Evolutionary conservation across 2,113 vertebrate genomes (phyloP).

Genomic region (Calidris pygmaea): DNA sequence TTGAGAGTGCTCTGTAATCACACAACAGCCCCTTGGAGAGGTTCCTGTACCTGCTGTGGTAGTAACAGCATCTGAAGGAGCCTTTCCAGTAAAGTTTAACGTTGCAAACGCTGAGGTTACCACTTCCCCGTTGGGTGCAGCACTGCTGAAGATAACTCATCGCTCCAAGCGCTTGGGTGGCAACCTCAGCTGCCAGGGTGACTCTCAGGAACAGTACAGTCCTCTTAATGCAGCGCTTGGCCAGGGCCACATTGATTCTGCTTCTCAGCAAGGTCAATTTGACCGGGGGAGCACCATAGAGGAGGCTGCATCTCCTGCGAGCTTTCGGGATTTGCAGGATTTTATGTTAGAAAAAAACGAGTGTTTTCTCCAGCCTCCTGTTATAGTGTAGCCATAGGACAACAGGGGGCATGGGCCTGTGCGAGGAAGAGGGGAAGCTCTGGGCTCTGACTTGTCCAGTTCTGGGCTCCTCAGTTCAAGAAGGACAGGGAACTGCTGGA

Average conservation of each 20-base stretch:
- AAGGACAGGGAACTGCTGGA: too few relatives aligned
- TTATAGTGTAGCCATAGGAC: background rate
- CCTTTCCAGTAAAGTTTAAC: background rate
- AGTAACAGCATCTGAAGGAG: background rate
- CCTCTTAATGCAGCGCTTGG: background rate
- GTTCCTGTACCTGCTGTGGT: background rate
- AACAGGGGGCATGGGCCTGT: accelerated
- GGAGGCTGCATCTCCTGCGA: background rate
- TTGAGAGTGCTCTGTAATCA: background rate
- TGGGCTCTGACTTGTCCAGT: background rate
- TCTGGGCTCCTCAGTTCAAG: too few relatives aligned
- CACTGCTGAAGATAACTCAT: accelerated
- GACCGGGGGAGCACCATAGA: accelerated
- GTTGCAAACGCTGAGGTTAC: accelerated
- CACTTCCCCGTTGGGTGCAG: accelerated
- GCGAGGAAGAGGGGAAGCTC: background rate
- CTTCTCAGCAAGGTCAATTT: background rate
- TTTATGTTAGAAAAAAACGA: background rate
- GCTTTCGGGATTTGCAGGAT: background rate
- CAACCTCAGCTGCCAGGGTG: background rate
- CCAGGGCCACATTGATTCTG: background rate
- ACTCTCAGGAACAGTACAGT: background rate
- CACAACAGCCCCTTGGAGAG: accelerated
- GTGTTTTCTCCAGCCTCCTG: background rate
- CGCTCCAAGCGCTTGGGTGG: background rate